Conservation (phyloP, 2,797 vertebrate species). For the Emys orbicularis region DNA sequence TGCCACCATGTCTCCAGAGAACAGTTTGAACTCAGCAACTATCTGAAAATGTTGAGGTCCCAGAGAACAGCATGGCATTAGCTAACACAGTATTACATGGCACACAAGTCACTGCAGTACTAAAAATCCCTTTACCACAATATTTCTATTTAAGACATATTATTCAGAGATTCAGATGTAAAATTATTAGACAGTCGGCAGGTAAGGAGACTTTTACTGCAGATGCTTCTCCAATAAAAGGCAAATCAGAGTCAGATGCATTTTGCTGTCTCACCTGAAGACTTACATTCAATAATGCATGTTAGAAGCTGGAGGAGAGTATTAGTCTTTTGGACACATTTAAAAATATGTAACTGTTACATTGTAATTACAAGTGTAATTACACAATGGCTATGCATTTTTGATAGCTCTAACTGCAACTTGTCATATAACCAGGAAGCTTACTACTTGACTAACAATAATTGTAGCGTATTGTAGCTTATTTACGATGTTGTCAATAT, state of each 20-base stretch:
- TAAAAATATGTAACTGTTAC: constrained; percentile 28
- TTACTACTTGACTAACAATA: not conserved
- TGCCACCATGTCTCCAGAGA: not conserved
- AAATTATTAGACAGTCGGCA: not conserved
- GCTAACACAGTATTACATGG: not conserved
- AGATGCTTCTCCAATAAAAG: not conserved
- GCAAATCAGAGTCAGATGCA: not conserved
- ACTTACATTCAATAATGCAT: not conserved
- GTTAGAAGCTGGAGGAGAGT: not conserved
- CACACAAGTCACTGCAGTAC: not conserved
- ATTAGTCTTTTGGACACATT: not conserved
- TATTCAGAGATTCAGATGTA: not conserved
- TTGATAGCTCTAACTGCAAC: constrained; percentile 8
- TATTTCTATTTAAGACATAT: not conserved
- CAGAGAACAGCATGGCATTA: not conserved
- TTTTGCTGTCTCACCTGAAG: not conserved
- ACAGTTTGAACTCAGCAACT: not conserved
- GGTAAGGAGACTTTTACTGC: not conserved
- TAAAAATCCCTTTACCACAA: not conserved
- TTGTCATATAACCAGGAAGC: not conserved
- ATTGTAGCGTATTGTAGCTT: not conserved
- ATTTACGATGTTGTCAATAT: constrained; percentile 52
- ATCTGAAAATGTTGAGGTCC: not conserved
- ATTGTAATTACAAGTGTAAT: constrained; percentile 34
- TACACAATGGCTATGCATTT: constrained; percentile 4